Conservation (phyloP, 2,888 invertebrate genomes). For the Catocala sponsa region DNA sequence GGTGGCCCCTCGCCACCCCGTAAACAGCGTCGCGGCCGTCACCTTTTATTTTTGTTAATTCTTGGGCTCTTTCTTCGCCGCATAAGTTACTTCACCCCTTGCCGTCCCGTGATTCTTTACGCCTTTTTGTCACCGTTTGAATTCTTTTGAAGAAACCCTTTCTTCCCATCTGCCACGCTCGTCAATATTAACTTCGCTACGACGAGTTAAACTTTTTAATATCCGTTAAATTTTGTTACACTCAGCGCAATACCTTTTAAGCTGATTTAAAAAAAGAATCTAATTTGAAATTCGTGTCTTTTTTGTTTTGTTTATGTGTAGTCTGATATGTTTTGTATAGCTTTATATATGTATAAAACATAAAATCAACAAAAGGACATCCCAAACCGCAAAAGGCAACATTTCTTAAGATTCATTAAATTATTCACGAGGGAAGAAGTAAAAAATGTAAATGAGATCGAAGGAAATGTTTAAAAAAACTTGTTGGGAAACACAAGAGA, state of each 20-base stretch:
- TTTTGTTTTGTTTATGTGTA: not conserved
- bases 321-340: not conserved
- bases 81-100: constrained; percentile 87
- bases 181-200: constrained; percentile 87
- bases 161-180: constrained; percentile 87
- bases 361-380: constrained; percentile 44
- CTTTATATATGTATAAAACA: constrained; percentile 18
- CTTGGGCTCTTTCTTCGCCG: constrained; percentile 84
- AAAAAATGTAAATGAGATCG: constrained; percentile 84
- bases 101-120: constrained; percentile 82
- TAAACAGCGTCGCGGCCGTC: constrained; percentile 84
- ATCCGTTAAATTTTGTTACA: constrained; percentile 87
- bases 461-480: constrained; percentile 80
- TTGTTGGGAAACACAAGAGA: constrained; percentile 84
- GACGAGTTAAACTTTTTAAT: constrained; percentile 87
- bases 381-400: constrained; percentile 61
- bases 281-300: constrained; percentile 40
- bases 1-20: constrained; percentile 79
- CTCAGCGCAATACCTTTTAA: constrained; percentile 78
- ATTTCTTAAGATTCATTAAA: constrained; percentile 85
- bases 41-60: constrained; percentile 89
- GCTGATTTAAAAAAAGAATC: constrained; percentile 55
- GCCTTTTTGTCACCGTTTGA: constrained; percentile 88
- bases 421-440: constrained; percentile 83
- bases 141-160: constrained; percentile 86